A percentile compares a stretch with the other conserved stretches of the same genome.
Evolutionary conservation across 2,113 vertebrate species (phyloP).

Genomic region (Cyprinodon variegatus): DNA sequence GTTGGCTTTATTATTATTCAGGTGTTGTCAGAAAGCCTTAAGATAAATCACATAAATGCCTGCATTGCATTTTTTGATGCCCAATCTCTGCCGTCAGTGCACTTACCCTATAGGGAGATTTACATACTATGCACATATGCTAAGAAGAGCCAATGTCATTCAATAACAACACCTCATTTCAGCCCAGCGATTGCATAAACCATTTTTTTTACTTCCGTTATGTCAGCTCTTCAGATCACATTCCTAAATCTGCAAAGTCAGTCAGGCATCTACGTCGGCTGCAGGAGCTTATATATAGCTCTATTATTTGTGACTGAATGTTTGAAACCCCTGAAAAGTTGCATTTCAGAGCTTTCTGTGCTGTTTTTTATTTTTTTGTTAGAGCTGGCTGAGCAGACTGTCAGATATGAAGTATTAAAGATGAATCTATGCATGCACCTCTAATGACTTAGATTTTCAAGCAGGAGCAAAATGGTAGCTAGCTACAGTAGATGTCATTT

Average conservation of each 20-base stretch:
- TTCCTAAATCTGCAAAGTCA: slow-evolving; percentile 66
- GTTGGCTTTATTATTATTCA: slow-evolving; percentile 14
- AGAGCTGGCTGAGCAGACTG: slow-evolving; percentile 59
- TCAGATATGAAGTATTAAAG: slow-evolving; percentile 64
- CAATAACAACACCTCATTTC: slow-evolving; percentile 31
- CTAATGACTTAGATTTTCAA: slow-evolving; percentile 47
- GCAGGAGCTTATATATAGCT: slow-evolving; percentile 62
- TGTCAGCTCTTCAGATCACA: slow-evolving; percentile 59
- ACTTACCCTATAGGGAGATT: slow-evolving; percentile 2
- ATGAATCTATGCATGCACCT: slow-evolving; percentile 56
- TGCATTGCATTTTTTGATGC: slow-evolving; percentile 20
- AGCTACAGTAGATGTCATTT: slow-evolving; percentile 38
- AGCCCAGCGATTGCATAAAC: slow-evolving; percentile 21
- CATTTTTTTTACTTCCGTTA: slow-evolving; percentile 21
- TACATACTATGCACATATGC: slow-evolving; percentile 24
- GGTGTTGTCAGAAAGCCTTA: slow-evolving; percentile 22
- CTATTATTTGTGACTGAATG: slow-evolving; percentile 66
- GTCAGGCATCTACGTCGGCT: slow-evolving; percentile 53
- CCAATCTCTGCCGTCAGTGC: slow-evolving; percentile 4
- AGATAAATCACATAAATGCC: slow-evolving; percentile 31
- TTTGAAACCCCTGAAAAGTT: slow-evolving; percentile 52
- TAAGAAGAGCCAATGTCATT: slow-evolving; percentile 32
- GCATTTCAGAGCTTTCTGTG: slow-evolving; percentile 50
- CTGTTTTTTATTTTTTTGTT: slow-evolving; percentile 64
- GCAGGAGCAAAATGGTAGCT: slow-evolving; percentile 23